Evolutionary conservation across 2,113 vertebrate species (phyloP), one percentile per base, ranked within the genome.

Genomic region (Beaufortia kweichowensis): DNA sequence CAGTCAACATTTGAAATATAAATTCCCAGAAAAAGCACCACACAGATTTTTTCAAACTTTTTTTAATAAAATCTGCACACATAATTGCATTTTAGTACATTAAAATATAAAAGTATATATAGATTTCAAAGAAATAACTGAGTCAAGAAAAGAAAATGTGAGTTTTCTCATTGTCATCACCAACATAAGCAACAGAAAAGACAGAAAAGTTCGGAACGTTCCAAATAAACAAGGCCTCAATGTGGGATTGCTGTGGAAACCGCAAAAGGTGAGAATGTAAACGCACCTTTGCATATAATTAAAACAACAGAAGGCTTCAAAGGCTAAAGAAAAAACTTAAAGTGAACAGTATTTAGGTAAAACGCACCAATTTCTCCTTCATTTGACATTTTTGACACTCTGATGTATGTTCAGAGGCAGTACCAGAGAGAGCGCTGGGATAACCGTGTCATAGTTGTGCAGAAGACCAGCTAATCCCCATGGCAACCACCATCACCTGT

Each of bases 401-500:
- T 19, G 92, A 92, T 93, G 93, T 92, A 91, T 90, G 89, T 92
- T 93, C 89, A 90, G 92, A 55, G 94, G 92, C 92, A 95, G 95
- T 96, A 97, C 95, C 94, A 89, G 91, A 90, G 93, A 90, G 90
- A 21, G 90, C 92, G 81, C 90, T 91, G 89, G 90, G 87, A 87
- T 90, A 90, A 76, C 80, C 65, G 41, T 57, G 53, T 82, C 79
- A 61, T 79, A 41, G 43, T 33, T 60, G 31, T 80, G 82, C 78
- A 69, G 79, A 71, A 60, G 77, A 74, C 69, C 46, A 75, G 64
- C 65, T 46, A 48, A 39, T 65, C 57, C 72, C 84, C 56, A 6
- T 57, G 81, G 75, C 80, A 35, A 84, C 84, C 4, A 66, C n/a
- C 79, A 74, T 62, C 28, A 50, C 64, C 82, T 48, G 75, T 69